Evolutionary conservation across 1,140 invertebrate genomes (phyloP).

Genomic region (Temnothorax longispinosus): DNA sequence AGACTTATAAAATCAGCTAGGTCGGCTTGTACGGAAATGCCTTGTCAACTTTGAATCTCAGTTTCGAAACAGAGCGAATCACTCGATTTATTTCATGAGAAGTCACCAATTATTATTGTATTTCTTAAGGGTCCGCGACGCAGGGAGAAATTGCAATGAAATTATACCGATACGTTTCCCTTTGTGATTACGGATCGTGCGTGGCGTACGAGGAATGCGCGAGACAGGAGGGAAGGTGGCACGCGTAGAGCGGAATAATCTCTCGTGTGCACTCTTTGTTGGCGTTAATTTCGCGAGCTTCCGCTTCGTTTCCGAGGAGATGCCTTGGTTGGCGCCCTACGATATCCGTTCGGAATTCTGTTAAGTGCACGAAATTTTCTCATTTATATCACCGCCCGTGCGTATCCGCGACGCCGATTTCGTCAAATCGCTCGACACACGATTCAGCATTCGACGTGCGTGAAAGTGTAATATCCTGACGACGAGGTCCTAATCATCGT

Average conservation of each 20-base stretch:
- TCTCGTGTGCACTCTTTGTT: slow-evolving; percentile 36
- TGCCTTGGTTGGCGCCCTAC: neutral
- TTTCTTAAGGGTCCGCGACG: slow-evolving; percentile 69
- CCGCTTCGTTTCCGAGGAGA: slow-evolving; percentile 34
- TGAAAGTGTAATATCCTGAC: slow-evolving; percentile 40
- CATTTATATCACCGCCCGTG: neutral
- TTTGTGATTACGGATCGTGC: slow-evolving; percentile 20
- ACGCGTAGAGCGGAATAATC: slow-evolving; percentile 19
- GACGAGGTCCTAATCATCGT: slow-evolving; percentile 43
- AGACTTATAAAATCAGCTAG: too few relatives aligned
- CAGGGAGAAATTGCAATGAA: slow-evolving; percentile 64
- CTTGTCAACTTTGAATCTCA: slow-evolving; percentile 62
- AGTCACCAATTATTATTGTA: slow-evolving; percentile 83
- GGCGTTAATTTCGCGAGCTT: slow-evolving; percentile 44
- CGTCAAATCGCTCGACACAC: slow-evolving; percentile 26
- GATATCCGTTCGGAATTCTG: neutral
- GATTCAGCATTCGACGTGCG: slow-evolving; percentile 17
- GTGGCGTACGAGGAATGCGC: slow-evolving; percentile 34
- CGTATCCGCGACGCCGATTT: slow-evolving; percentile 6
- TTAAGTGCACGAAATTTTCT: slow-evolving; percentile 20
- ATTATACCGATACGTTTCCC: slow-evolving; percentile 54
- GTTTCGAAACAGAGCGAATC: slow-evolving; percentile 73
- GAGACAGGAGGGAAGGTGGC: neutral
- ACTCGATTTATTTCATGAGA: slow-evolving; percentile 79
- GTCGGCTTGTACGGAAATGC: neutral